These are phyloP conservation scores for Pundamilia nyererei DNA, from an alignment of 2,113 vertebrate genomes.

Conservation along the genomic window DNA sequence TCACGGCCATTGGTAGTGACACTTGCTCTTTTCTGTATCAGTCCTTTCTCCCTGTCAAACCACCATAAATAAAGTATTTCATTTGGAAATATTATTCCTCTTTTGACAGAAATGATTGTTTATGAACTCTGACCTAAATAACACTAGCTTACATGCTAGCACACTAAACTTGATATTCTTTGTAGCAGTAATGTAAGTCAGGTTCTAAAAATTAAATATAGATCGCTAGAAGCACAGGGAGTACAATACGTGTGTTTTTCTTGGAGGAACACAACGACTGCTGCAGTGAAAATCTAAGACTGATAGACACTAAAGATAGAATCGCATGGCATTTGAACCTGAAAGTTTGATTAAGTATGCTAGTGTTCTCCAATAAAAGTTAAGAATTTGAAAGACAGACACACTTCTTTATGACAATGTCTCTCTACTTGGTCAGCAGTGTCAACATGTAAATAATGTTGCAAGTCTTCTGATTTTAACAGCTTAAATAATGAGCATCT, in stretches of 20 bases:
- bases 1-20: background rate
- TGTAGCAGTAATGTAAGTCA: background rate
- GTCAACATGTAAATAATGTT: background rate
- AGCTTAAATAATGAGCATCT: background rate
- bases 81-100: background rate
- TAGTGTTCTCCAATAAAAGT: background rate
- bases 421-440: background rate
- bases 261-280: background rate
- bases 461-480: background rate
- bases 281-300: background rate
- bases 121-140: background rate
- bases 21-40: background rate
- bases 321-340: background rate
- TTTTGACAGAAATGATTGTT: rapidly evolving
- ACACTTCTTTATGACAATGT: background rate
- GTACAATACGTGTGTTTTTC: background rate
- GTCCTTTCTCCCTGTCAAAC: background rate
- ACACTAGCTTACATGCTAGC: background rate
- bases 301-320: background rate
- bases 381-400: background rate
- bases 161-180: background rate
- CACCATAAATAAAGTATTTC: background rate
- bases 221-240: background rate
- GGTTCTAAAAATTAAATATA: background rate
- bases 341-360: background rate